These are phyloP conservation scores for Augochlorella aurata DNA, from an alignment of 2,888 invertebrate species.

Conservation along the genomic window DNA sequence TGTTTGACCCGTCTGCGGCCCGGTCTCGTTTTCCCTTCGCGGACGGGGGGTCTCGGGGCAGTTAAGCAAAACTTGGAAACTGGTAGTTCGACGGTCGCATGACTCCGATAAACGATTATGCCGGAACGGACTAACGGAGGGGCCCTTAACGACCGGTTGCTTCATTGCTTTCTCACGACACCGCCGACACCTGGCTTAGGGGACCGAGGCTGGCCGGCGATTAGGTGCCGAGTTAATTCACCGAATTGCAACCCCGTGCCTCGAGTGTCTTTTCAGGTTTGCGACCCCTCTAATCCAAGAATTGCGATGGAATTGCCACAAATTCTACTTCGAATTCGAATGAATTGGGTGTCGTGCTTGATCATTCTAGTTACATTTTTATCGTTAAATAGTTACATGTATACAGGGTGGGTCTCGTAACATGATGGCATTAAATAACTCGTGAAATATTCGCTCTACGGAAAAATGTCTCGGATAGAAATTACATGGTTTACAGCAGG, in stretches of 20 bases:
- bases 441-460: no score
- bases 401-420: no score
- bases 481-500: no score
- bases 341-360: no score
- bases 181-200: constrained; percentile 40
- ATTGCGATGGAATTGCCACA: no score
- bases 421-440: no score
- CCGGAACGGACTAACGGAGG: constrained; percentile 61
- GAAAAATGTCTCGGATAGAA: no score
- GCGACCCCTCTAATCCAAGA: neutral
- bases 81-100: constrained; percentile 75
- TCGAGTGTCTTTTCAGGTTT: constrained; percentile 14
- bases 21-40: constrained; percentile 48
- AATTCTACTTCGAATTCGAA: no score
- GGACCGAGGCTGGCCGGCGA: constrained; percentile 14
- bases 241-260: neutral
- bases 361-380: no score
- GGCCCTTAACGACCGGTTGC: constrained; percentile 72
- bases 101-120: constrained; percentile 75
- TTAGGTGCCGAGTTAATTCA: constrained; percentile 20
- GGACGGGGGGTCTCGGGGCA: constrained; percentile 53
- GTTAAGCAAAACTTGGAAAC: constrained; percentile 76
- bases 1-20: constrained; percentile 45
- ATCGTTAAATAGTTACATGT: no score
- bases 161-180: constrained; percentile 76